Base-by-base conservation (phyloP, 2,113 vertebrate species). In the Cyanoliseus patagonus region DNA sequence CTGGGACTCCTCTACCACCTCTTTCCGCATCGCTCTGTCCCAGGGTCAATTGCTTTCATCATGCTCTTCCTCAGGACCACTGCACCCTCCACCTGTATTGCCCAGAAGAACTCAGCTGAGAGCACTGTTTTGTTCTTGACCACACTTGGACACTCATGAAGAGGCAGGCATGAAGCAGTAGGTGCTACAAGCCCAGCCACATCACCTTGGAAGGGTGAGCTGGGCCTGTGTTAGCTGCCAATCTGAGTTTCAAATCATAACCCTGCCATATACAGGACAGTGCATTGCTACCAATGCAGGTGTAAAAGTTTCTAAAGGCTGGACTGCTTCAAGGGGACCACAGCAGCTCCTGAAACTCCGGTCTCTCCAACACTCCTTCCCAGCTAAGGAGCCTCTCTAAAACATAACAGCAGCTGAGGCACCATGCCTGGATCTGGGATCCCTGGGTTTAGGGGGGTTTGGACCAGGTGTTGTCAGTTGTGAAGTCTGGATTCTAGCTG, bases 21-120 rank as follows among this genome's bases (percentile, higher is more conserved):
- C 39, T 24, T 87, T 68, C 22, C 23, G 46, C 14, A 6, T 7
- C 11, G 33, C 13, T 68, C 64, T 81, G 24, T 68, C 15, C 22
- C 46, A 31, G 18, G 33, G 67, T 47, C 17, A 44, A 8, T 69
- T 64, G 14, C 51, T 79, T 12, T 61, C 28, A 67, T 30, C 5
- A 6, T 14, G 15, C 0, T 27, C 10, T 92, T 67, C 13, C 27
- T 17, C 3, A 2, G 17, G n/a, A 12, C 5, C 35, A 11, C 49
- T 5, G 2, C 3, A 39, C 16, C 16, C 25, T 89, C 28, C 18
- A 47, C 14, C 20, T 44, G 5, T 68, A 10, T 42, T 49, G 27
- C 30, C 68, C 69, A 35, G 51, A 77, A 55, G 16, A 89, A n/a
- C 39, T 53, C 3, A 2, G 35, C 30, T 51, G 27, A 51, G 52